These are phyloP conservation scores for Hanleya hanleyi DNA, from an alignment of 2,888 invertebrate genomes.

Conservation along the genomic window DNA sequence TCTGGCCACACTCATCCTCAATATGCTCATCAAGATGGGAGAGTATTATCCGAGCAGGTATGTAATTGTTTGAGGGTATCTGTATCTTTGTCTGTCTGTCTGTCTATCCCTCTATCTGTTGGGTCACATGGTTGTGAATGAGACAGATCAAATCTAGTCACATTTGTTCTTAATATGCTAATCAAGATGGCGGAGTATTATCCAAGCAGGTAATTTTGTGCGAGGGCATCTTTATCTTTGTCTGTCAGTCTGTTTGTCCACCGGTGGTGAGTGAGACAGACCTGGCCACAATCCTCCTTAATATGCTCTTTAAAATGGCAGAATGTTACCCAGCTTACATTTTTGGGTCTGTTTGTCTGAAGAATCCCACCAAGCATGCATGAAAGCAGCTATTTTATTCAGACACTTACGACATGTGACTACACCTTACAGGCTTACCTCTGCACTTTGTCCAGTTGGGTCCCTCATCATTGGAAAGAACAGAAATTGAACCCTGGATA, in stretches of 20 bases:
- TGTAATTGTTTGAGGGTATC: slow-evolving; percentile 29
- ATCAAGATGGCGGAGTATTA: slow-evolving; percentile 95
- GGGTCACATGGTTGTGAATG: slow-evolving; percentile 84
- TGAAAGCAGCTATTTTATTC: no score
- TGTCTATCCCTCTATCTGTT: neutral
- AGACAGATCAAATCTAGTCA: slow-evolving; percentile 94
- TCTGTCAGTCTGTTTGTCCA: slow-evolving; percentile 72
- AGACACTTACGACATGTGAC: no score
- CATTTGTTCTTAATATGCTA: slow-evolving; percentile 91
- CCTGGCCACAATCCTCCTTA: slow-evolving; percentile 90
- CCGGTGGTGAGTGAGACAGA: slow-evolving; percentile 95
- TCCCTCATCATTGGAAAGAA: no score
- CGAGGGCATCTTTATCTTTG: neutral
- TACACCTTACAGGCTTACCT: no score
- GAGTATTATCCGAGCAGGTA: slow-evolving; percentile 95
- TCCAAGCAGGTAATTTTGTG: slow-evolving; percentile 86
- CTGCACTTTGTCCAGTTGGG: no score
- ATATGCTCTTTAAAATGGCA: slow-evolving; percentile 93
- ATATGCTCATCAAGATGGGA: slow-evolving; percentile 93
- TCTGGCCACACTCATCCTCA: slow-evolving; percentile 90
- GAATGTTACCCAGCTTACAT: slow-evolving; percentile 96
- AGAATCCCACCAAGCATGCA: no score
- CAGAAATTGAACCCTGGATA: no score
- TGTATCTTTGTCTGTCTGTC: neutral
- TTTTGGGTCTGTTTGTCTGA: no score